These are phyloP conservation scores for Leptinotarsa defecta DNA, from an alignment of 1,140 invertebrate genomes.

Conservation along the genomic window DNA sequence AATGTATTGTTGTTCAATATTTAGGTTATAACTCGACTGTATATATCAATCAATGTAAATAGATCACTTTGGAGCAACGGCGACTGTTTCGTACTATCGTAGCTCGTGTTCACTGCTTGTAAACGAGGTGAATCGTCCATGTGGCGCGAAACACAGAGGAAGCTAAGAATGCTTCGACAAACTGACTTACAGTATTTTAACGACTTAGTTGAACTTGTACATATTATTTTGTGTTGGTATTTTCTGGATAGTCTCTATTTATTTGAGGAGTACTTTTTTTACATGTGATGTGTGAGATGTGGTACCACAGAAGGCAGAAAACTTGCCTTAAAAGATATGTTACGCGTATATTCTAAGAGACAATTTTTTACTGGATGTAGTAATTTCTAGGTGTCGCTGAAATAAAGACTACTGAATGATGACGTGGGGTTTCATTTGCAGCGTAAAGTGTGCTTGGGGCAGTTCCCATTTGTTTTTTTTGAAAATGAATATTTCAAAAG, in stretches of 20 bases:
- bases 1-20: conserved; percentile 26
- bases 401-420: conserved; percentile 20
- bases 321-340: conserved; percentile 24
- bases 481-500: background rate
- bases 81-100: conserved; percentile 38
- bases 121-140: no score
- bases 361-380: conserved; percentile 40
- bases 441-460: no score
- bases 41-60: conserved; percentile 28
- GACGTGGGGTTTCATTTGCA: no score
- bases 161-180: conserved; percentile 13
- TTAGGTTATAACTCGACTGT: conserved; percentile 10
- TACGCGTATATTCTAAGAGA: conserved; percentile 26
- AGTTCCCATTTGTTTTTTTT: background rate
- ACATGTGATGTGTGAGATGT: conserved; percentile 33
- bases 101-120: background rate
- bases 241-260: conserved; percentile 20
- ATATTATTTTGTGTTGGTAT: conserved; percentile 31
- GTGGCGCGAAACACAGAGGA: conserved; percentile 29
- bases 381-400: conserved; percentile 35
- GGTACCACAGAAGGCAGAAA: conserved; percentile 18
- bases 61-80: conserved; percentile 22
- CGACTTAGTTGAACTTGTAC: conserved; percentile 28
- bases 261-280: conserved; percentile 22
- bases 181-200: conserved; percentile 18